These are phyloP conservation scores for Acrocephalus arundinaceus DNA, from an alignment of 2,113 vertebrate species.

Conservation along the genomic window DNA sequence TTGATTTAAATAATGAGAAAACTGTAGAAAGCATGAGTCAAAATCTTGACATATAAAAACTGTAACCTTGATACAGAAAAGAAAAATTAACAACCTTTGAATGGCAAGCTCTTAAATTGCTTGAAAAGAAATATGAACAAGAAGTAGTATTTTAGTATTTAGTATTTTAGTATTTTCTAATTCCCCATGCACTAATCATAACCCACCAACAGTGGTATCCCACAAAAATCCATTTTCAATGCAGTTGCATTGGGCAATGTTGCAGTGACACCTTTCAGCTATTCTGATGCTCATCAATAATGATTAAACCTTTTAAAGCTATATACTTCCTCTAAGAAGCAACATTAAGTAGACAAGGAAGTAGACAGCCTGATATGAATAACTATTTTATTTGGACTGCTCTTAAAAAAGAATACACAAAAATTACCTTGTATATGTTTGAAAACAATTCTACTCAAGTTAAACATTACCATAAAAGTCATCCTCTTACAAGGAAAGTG, in stretches of 20 bases:
- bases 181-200: background rate
- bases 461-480: conserved; percentile 35
- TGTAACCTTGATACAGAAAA: background rate
- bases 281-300: background rate
- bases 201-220: background rate
- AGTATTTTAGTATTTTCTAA: background rate
- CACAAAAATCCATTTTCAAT: background rate
- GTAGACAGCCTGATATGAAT: background rate
- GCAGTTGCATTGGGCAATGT: background rate
- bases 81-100: background rate
- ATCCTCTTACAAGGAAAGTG: background rate
- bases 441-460: background rate
- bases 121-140: background rate
- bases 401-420: background rate
- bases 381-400: background rate
- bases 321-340: background rate
- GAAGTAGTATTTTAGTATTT: background rate
- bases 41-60: background rate
- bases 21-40: background rate
- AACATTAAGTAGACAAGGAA: background rate
- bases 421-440: background rate
- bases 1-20: background rate
- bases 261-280: background rate
- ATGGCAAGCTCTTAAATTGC: background rate
- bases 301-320: background rate